These are phyloP conservation scores for Elymnias hypermnestra DNA, from an alignment of 1,140 invertebrate genomes.

Conservation along the genomic window DNA sequence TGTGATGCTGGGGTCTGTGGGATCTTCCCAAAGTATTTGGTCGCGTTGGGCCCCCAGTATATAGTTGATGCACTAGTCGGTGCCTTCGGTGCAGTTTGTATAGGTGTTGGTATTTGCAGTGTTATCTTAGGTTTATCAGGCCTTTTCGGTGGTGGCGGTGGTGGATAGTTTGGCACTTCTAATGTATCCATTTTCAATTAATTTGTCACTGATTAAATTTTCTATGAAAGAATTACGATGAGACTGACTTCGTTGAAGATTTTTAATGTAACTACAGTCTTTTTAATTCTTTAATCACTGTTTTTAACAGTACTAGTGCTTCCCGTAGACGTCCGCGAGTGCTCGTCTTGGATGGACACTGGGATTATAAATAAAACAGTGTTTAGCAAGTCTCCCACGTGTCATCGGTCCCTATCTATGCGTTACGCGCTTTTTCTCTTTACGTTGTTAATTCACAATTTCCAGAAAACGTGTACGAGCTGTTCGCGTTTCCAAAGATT, in stretches of 20 bases:
- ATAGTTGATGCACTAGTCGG: slow-evolving; percentile 60
- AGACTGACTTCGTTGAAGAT: slow-evolving; percentile 35
- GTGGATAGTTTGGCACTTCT: slow-evolving; percentile 38
- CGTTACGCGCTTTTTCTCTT: slow-evolving; percentile 8
- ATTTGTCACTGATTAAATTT: slow-evolving; percentile 7
- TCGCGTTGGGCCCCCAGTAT: slow-evolving; percentile 54
- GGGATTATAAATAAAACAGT: slow-evolving; percentile 63
- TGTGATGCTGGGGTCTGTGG: slow-evolving; percentile 73
- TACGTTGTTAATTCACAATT: slow-evolving; percentile 10
- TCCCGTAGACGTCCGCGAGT: slow-evolving; percentile 42
- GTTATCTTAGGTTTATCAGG: slow-evolving; percentile 74
- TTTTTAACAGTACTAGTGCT: slow-evolving; percentile 16
- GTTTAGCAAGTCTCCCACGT: slow-evolving; percentile 28
- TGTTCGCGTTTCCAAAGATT: not conserved
- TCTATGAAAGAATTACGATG: not conserved
- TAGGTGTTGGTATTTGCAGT: slow-evolving; percentile 70
- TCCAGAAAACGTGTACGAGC: not conserved
- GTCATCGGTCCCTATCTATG: slow-evolving; percentile 20
- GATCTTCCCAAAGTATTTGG: slow-evolving; percentile 48
- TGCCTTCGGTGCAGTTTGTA: slow-evolving; percentile 35
- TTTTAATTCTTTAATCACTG: slow-evolving; percentile 11
- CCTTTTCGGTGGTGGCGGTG: slow-evolving; percentile 53
- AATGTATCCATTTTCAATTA: slow-evolving; percentile 35
- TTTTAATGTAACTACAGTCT: slow-evolving; percentile 14
- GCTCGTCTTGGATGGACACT: slow-evolving; percentile 51